phyloP scores from a whole-genome alignment of 2,888 invertebrate species.

The Eupithecia inturbata region DNA sequence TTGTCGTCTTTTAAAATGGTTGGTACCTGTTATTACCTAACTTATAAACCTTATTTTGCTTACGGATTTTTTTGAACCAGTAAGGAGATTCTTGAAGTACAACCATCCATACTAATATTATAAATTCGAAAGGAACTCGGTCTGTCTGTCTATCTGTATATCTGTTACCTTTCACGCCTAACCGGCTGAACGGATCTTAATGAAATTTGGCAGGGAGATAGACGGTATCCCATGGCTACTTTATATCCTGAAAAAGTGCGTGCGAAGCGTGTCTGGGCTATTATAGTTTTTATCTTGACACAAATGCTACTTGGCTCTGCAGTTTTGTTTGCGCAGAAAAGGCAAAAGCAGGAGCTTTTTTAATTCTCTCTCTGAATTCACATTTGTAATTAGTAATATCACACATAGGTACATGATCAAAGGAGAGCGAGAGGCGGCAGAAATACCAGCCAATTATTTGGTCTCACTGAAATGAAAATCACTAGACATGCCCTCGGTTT shows the following conservation, averaged over 20 bases:
- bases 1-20: neutral
- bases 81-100: neutral
- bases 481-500: slow-evolving; percentile 18
- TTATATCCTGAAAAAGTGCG: too few relatives aligned
- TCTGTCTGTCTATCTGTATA: too few relatives aligned
- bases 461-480: slow-evolving; percentile 31
- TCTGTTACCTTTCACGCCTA: too few relatives aligned
- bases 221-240: too few relatives aligned
- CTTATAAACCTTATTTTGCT: neutral
- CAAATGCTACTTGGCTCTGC: neutral
- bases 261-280: neutral
- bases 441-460: slow-evolving; percentile 34
- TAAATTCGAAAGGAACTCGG: too few relatives aligned
- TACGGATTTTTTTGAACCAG: neutral
- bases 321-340: neutral
- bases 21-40: neutral
- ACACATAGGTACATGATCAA: slow-evolving; percentile 24
- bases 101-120: too few relatives aligned
- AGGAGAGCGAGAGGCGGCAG: slow-evolving; percentile 24
- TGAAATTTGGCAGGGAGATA: too few relatives aligned
- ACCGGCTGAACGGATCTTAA: too few relatives aligned
- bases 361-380: neutral
- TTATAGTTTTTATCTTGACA: neutral
- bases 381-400: slow-evolving; percentile 18
- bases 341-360: neutral